These are phyloP conservation scores for Steatocranus sp. DNA, from an alignment of 2,797 vertebrate species.

Conservation along the genomic window DNA sequence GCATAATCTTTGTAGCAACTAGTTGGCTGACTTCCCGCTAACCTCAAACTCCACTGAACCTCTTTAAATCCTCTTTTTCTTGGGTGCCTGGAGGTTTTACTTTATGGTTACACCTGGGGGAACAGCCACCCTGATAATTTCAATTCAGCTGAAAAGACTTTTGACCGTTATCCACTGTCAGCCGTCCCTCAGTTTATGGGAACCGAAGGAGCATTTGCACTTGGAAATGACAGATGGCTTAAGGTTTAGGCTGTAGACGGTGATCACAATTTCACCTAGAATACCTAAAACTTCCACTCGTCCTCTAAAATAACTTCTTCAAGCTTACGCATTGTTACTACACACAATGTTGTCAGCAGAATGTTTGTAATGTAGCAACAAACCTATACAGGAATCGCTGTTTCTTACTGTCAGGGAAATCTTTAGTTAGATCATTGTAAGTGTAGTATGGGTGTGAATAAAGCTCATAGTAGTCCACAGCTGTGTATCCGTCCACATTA, in stretches of 20 bases:
- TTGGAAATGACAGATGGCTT: not conserved
- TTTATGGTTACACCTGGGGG: not conserved
- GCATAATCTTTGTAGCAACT: not conserved
- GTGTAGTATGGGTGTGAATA: not conserved
- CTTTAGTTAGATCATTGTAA: not conserved
- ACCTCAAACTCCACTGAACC: not conserved
- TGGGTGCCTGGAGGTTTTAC: not conserved
- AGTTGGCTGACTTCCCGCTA: not conserved
- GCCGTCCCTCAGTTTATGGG: not conserved
- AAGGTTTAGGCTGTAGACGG: not conserved
- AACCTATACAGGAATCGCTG: not conserved
- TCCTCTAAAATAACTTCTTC: not conserved
- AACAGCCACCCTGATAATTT: not conserved
- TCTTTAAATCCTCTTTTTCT: not conserved
- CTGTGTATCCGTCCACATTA: not conserved
- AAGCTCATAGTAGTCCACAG: not conserved
- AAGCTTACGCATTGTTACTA: not conserved
- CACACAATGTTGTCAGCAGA: not conserved
- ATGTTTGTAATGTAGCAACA: not conserved
- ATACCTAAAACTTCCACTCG: not conserved
- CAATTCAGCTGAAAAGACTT: not conserved
- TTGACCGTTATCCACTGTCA: too few relatives aligned
- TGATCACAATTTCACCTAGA: not conserved
- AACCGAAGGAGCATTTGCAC: not conserved
- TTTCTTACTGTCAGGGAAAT: not conserved